Conservation (phyloP, 2,888 invertebrate species). For the Cotesia congregata region DNA sequence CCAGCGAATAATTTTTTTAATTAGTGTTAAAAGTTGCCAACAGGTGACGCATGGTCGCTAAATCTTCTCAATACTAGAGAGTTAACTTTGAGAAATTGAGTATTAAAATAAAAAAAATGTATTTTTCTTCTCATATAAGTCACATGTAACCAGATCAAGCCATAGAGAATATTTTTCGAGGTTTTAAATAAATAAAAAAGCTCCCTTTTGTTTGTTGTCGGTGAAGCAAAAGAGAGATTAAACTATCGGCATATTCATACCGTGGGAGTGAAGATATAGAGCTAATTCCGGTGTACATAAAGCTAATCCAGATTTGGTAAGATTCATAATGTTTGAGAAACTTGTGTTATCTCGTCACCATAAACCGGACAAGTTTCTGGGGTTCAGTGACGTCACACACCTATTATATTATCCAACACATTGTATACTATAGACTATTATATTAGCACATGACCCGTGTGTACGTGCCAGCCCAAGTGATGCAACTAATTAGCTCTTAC, state of each 20-base stretch:
- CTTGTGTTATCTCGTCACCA: constrained; percentile 34
- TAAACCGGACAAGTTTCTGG: constrained; percentile 15
- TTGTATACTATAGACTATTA: too few relatives aligned
- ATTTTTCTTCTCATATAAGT: too few relatives aligned
- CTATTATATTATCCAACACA: constrained; percentile 1
- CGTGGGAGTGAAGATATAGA: background rate
- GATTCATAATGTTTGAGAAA: constrained; percentile 57
- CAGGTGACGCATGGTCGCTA: too few relatives aligned
- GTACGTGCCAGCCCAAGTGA: constrained; percentile 22
- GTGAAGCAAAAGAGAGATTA: background rate
- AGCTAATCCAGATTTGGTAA: constrained; percentile 57
- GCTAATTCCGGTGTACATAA: background rate
- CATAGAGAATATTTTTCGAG: too few relatives aligned
- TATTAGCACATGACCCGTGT: constrained; percentile 12
- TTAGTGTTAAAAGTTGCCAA: too few relatives aligned
- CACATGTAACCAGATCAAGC: too few relatives aligned
- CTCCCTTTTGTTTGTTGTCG: too few relatives aligned
- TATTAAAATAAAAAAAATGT: too few relatives aligned
- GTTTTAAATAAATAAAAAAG: too few relatives aligned
- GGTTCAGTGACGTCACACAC: background rate
- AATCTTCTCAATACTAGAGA: too few relatives aligned
- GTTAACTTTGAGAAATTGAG: too few relatives aligned
- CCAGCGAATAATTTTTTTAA: too few relatives aligned
- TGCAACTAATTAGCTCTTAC: constrained; percentile 30
- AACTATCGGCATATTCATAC: background rate